Evolutionary conservation across 2,888 invertebrate species (phyloP).

Genomic region (Tanaodytes sp.): DNA sequence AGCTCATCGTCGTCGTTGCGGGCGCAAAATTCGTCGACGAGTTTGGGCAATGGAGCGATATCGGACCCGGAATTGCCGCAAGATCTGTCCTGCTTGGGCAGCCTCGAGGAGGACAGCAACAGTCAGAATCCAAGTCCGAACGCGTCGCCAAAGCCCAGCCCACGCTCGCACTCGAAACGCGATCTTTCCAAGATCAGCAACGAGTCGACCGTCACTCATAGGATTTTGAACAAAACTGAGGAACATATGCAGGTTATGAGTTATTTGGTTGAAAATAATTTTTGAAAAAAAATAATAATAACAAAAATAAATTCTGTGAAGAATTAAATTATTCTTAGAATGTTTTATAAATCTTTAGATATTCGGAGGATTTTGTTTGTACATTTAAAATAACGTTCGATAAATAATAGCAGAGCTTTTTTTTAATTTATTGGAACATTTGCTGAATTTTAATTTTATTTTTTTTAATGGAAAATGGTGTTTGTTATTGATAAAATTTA

Average conservation of each 20-base stretch:
- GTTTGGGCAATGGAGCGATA: constrained; percentile 69
- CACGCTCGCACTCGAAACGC: constrained; percentile 62
- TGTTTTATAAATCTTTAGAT: no score
- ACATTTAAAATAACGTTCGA: no score
- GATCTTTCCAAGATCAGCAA: constrained; percentile 46
- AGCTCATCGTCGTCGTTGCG: constrained; percentile 77
- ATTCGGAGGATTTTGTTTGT: no score
- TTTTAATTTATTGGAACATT: no score
- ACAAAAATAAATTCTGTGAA: no score
- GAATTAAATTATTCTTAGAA: no score
- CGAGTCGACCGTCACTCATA: constrained; percentile 56
- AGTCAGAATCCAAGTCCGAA: constrained; percentile 75
- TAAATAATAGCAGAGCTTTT: no score
- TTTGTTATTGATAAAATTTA: no score
- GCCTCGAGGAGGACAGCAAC: constrained; percentile 57
- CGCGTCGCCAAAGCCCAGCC: constrained; percentile 75
- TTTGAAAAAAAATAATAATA: no score
- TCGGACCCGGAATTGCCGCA: constrained; percentile 72
- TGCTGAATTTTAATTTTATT: no score
- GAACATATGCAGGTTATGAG: constrained; percentile 44
- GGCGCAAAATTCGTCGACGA: constrained; percentile 69
- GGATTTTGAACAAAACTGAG: constrained; percentile 54
- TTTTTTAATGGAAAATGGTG: no score
- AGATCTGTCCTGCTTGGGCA: constrained; percentile 64
- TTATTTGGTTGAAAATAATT: no score